Base-by-base conservation (phyloP, 1,140 invertebrate species). In the Micrasema longulum region DNA sequence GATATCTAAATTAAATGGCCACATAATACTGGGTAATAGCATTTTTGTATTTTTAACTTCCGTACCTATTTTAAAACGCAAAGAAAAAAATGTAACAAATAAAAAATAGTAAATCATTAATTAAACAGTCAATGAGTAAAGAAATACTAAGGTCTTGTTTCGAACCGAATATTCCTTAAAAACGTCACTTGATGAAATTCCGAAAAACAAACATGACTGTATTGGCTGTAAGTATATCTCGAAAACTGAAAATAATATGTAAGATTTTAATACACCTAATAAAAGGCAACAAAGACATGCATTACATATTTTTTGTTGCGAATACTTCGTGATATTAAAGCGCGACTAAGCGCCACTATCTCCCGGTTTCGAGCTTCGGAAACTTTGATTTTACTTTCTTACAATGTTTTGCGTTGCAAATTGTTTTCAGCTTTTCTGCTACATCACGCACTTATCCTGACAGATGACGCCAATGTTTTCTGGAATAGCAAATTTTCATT, bases 401-500 rank as follows among this genome's bases (percentile, higher is more conserved):
- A 26, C 35, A 55, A 22, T 55, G 2, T n/a, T 47, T 55, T 31
- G 26, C 52, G 26, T 35, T 55, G 12, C 52, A 55, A 31, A 55
- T 55, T 22, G 35, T 10, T 12, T 55, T 20, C 52, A 55, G 52
- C 12, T 18, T 55, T 23, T 31, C 52, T 31, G 52, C 26, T 20
- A 12, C 26, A 55, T 55, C 52, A 55, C 23, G 31, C 52, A 55
- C 52, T 36, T 23, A 6, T 14, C 11, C 23, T 55, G 52, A 55
- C 52, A 55, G 52, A 16, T 55, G 11, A 55, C 52, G 26, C 52
- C 26, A 9, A 4, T 55, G 22, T 55, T 55, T 52, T 52, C 12
- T 47, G n/a, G n/a, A 5, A 14, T 47, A 16, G 14, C n/a, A 47
- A 16, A 47, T 53, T 55, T 31, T 14, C 52, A 10, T 31, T 55